phyloP scores from a whole-genome alignment of 2,113 vertebrate genomes.

The Fulica atra region DNA sequence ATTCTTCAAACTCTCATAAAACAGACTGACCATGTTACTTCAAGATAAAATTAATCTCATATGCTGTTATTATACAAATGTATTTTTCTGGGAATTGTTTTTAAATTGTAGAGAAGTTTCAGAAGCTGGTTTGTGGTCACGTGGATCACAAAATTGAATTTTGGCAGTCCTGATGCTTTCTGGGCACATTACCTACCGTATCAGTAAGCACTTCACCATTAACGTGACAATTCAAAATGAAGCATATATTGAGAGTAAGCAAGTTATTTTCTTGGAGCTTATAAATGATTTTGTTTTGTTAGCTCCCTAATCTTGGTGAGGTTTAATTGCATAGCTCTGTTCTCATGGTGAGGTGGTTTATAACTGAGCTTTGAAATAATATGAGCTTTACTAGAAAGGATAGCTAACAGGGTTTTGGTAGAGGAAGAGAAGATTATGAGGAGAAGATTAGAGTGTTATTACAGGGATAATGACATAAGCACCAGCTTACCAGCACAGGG shows the following conservation, averaged over 20 bases:
- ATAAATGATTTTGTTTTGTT: constrained; percentile 14
- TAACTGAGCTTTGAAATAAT: constrained; percentile 24
- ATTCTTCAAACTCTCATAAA: not conserved
- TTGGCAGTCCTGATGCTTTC: not conserved
- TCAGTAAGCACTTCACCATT: not conserved
- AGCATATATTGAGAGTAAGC: not conserved
- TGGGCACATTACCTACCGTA: not conserved
- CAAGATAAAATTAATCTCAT: not conserved
- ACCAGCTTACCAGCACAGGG: not conserved
- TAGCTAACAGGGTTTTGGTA: constrained; percentile 42
- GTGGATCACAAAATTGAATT: not conserved
- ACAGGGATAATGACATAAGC: constrained; percentile 36
- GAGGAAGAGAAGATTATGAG: constrained; percentile 4
- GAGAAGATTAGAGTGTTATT: constrained; percentile 38
- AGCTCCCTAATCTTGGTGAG: constrained; percentile 2
- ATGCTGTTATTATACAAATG: not conserved
- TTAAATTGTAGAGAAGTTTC: not conserved
- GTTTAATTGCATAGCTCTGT: constrained; percentile 27
- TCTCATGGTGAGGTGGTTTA: not conserved
- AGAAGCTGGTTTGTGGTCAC: not conserved
- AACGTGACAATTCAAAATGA: constrained; percentile 18
- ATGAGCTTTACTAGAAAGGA: not conserved
- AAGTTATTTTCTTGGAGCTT: constrained; percentile 15
- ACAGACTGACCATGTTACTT: not conserved
- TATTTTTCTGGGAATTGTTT: not conserved